phyloP scores from a whole-genome alignment of 35 echinoderm and acorn worm species.

The Stichopus chloronotus region DNA sequence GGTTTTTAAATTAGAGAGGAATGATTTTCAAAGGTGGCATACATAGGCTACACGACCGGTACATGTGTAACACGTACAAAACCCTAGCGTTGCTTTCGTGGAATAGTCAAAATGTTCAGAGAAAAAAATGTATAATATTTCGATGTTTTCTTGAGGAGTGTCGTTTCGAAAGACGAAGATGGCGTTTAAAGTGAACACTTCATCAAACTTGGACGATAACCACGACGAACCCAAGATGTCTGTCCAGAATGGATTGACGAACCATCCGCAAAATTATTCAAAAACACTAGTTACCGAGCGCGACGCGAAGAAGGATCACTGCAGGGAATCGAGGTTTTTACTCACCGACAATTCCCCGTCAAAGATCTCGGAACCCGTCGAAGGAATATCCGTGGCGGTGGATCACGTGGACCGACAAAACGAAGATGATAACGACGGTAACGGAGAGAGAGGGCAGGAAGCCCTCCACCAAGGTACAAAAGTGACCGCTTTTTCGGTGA shows the following conservation, averaged over 20 bases:
- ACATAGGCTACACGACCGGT: no score
- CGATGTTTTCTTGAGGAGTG: not conserved
- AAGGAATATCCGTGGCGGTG: not conserved
- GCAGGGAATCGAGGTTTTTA: not conserved
- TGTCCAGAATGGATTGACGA: not conserved
- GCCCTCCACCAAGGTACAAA: not conserved
- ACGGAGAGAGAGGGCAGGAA: not conserved
- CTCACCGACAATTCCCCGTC: not conserved
- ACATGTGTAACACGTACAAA: no score
- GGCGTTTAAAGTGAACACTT: slow-evolving; percentile 18
- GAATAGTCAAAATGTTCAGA: not conserved
- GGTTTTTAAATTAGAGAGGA: no score
- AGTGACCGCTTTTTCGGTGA: slow-evolving; percentile 35
- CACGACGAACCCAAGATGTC: not conserved
- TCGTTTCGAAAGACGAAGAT: not conserved
- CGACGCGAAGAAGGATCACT: not conserved
- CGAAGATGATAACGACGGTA: no score
- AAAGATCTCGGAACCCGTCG: not conserved
- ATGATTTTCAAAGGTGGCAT: no score
- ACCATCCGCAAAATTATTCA: not conserved
- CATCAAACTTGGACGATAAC: not conserved
- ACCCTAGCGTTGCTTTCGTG: no score
- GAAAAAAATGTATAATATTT: not conserved
- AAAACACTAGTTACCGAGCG: not conserved
- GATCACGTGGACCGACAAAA: not conserved